Evolutionary conservation across 2,797 vertebrate species (phyloP), one percentile per base, ranked within the genome.

Genomic region (Smutsia temminckii): DNA sequence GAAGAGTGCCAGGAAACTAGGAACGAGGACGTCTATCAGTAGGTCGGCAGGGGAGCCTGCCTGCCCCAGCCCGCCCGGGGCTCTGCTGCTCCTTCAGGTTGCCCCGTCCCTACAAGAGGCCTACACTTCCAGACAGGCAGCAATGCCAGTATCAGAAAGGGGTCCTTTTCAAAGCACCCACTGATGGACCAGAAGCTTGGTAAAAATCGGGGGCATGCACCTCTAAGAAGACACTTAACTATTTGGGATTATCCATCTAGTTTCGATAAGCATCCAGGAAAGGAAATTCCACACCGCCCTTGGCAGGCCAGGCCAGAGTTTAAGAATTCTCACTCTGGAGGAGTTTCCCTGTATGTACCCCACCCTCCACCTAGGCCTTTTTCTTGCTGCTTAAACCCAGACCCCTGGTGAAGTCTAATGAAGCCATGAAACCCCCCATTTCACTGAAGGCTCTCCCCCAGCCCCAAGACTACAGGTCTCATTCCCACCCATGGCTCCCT

Each of bases 281-380:
- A 89, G 91, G 91, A 96, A 93, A 94, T 95, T 83, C 89, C 92
- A 89, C 64, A 75, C 21, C 12, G 61, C 21, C 2, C 79, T 25
- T 10, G 72, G 42, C 74, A 42, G 57, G 51, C 78, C 3, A 21
- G 72, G 86, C 87, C 42, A 25, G 55, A 42, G 55, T n/a, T 57
- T 6, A 42, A 63, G 49, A 66, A 29, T 46, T 63, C 42, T 92
- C n/a, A 6, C 17, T 8, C 4, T 18, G 49, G 77, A 87, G 46
- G 64, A 61, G 18, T 27, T 34, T 32, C 13, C 46, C 46, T 34
- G 8, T 13, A 6, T n/a, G 40, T 2, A 64, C 23, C 23, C 63
- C 29, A 11, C 32, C 46, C 25, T 13, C 32, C 77, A 4, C 34
- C 53, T 20, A 23, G 25, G 25, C 57, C 66, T 49, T 40, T 46